Percentiles rank a stretch among this genome's conserved stretches.
Evolutionary conservation across 2,113 vertebrate genomes (phyloP).

Genomic region (Corydoras sp.): DNA sequence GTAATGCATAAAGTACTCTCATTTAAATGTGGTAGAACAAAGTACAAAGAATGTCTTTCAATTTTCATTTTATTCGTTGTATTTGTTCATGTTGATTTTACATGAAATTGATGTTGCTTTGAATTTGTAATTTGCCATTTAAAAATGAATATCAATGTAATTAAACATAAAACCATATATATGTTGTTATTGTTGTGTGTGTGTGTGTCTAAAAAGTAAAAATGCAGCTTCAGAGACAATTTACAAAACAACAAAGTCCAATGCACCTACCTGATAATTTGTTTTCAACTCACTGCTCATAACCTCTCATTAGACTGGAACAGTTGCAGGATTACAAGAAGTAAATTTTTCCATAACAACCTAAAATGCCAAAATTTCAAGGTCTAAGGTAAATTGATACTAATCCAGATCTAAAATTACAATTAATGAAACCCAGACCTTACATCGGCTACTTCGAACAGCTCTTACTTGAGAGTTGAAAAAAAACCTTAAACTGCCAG

Average conservation of each 20-base stretch:
- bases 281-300: not conserved
- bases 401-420: not conserved
- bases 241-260: not conserved
- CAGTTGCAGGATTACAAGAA: not conserved
- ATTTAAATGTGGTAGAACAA: too few relatives aligned
- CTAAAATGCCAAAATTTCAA: not conserved
- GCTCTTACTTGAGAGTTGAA: not conserved
- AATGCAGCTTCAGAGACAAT: too few relatives aligned
- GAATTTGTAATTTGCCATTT: too few relatives aligned
- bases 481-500: constrained; percentile 1
- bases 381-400: not conserved
- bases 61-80: too few relatives aligned
- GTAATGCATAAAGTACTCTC: too few relatives aligned
- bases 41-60: too few relatives aligned
- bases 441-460: not conserved
- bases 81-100: too few relatives aligned
- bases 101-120: too few relatives aligned
- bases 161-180: too few relatives aligned
- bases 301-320: not conserved
- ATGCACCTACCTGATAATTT: constrained; percentile 32
- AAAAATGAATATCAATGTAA: too few relatives aligned
- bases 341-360: not conserved
- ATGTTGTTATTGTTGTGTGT: too few relatives aligned
- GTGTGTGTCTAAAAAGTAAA: too few relatives aligned
- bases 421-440: not conserved